Evolutionary conservation across 2,888 invertebrate species (phyloP).

Genomic region (Timandra comae): DNA sequence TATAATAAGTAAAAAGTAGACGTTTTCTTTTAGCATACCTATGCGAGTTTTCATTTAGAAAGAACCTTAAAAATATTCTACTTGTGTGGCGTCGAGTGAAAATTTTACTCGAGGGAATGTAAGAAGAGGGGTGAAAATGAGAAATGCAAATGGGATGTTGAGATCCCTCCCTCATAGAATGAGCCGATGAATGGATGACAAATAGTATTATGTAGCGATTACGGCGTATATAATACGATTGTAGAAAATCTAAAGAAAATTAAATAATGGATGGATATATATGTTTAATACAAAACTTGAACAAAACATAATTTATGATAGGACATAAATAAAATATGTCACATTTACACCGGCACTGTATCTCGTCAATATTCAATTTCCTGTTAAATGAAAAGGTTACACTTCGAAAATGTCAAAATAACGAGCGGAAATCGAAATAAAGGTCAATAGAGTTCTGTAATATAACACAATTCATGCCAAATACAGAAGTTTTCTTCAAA

Average conservation of each 20-base stretch:
- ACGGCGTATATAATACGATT: constrained; percentile 21
- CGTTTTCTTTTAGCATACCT: background rate
- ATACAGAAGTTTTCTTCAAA: too few relatives aligned
- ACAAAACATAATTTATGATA: constrained; percentile 3
- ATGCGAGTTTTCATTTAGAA: constrained; percentile 18
- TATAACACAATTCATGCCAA: too few relatives aligned
- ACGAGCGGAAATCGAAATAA: constrained; percentile 46
- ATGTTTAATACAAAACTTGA: constrained; percentile 4
- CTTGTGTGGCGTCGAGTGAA: constrained; percentile 42
- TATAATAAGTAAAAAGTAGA: background rate
- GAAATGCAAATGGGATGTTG: constrained; percentile 69
- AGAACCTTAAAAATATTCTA: constrained; percentile 37
- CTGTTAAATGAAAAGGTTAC: constrained; percentile 44
- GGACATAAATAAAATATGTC: constrained; percentile 30
- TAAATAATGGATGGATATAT: constrained; percentile 37
- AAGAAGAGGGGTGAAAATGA: constrained; percentile 65
- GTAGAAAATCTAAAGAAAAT: constrained; percentile 19
- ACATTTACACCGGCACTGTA: constrained; percentile 31
- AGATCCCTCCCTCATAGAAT: constrained; percentile 48
- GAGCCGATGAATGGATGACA: constrained; percentile 61
- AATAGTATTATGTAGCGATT: constrained; percentile 57
- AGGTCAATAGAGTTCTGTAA: constrained; percentile 17
- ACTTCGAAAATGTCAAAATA: constrained; percentile 45
- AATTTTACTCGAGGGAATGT: constrained; percentile 55
- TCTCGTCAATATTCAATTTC: constrained; percentile 56